A percentile compares a stretch with the other conserved stretches of the same genome.
Evolutionary conservation across 2,113 vertebrate genomes (phyloP).

Genomic region (Myrmophylax atrothorax): DNA sequence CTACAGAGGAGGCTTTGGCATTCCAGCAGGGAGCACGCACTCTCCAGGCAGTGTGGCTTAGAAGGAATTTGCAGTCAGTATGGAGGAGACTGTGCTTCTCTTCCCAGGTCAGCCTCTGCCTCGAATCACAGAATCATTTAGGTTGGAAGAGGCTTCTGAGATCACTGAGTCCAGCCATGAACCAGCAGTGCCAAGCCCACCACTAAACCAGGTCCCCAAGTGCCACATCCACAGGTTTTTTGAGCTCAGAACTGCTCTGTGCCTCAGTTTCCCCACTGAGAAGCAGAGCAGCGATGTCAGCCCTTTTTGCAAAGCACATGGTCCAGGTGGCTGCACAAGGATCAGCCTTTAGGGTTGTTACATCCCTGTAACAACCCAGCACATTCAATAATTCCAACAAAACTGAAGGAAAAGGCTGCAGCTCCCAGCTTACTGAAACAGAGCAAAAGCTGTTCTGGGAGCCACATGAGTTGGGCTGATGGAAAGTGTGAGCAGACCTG

Average conservation of each 20-base stretch:
- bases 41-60: not conserved
- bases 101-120: not conserved
- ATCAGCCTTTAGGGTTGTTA: not conserved
- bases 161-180: not conserved
- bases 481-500: not conserved
- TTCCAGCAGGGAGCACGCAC: not conserved
- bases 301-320: not conserved
- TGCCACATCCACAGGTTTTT: not conserved
- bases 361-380: not conserved
- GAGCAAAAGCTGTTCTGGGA: not conserved
- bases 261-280: not conserved
- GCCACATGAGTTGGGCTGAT: not conserved
- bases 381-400: not conserved
- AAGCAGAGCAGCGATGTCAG: not conserved
- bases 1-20: not conserved
- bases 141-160: not conserved
- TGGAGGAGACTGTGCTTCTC: not conserved
- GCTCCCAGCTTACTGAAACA: not conserved
- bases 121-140: not conserved
- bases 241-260: not conserved
- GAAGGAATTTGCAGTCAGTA: not conserved
- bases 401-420: not conserved
- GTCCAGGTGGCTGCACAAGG: not conserved
- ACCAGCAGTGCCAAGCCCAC: not conserved
- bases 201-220: not conserved